A percentile compares a stretch with the other conserved stretches of the same genome.
These are phyloP conservation scores for Euwallacea fornicatus DNA, from an alignment of 1,140 invertebrate species.

Conservation along the genomic window DNA sequence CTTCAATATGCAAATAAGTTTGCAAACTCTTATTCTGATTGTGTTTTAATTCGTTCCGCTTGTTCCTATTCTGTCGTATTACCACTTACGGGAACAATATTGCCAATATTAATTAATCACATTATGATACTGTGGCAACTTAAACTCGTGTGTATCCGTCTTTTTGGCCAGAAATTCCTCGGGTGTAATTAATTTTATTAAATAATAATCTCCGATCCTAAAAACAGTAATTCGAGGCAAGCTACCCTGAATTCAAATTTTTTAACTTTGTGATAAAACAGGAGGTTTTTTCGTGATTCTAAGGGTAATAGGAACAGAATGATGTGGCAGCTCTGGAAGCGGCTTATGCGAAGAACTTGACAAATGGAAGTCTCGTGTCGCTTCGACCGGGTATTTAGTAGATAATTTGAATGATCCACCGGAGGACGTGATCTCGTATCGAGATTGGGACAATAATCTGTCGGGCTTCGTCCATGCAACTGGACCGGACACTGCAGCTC, in stretches of 20 bases:
- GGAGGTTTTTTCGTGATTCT: constrained; percentile 30
- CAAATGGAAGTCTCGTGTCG: constrained; percentile 47
- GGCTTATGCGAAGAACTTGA: constrained; percentile 42
- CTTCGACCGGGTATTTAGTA: constrained; percentile 45
- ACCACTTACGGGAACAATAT: background rate
- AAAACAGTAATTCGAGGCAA: background rate
- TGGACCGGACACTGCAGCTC: constrained; percentile 30
- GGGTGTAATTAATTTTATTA: constrained; percentile 4
- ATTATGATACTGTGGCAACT: too few species aligned
- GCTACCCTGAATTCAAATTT: constrained; percentile 21
- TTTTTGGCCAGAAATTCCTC: background rate
- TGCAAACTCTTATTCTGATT: constrained; percentile 28
- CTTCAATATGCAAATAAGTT: constrained; percentile 29
- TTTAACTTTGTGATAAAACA: constrained; percentile 32
- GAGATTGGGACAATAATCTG: constrained; percentile 41
- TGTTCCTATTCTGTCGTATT: constrained; percentile 3
- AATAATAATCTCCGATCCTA: background rate
- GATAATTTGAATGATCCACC: constrained; percentile 47
- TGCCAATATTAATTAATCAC: too few species aligned
- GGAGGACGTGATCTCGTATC: constrained; percentile 39
- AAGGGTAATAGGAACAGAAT: constrained; percentile 38
- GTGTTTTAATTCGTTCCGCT: constrained; percentile 20
- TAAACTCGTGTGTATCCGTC: background rate
- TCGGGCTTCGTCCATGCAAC: constrained; percentile 12
- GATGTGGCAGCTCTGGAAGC: constrained; percentile 38